A percentile compares a stretch with the other conserved stretches of the same genome.
phyloP scores from a whole-genome alignment of 2,888 invertebrate genomes.

The Lycophotia porphyrea region DNA sequence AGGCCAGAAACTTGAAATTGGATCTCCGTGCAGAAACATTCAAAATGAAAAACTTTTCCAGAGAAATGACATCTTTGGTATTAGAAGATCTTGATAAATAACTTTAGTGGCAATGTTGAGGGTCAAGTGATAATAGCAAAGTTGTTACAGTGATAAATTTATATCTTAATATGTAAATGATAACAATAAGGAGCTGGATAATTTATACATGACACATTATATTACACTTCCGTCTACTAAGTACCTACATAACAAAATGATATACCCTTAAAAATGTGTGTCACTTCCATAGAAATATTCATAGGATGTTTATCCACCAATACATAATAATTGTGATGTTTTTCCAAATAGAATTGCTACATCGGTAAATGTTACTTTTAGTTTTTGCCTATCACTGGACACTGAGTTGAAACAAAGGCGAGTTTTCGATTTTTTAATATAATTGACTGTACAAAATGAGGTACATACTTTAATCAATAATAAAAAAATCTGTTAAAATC shows the following conservation, averaged over 20 bases:
- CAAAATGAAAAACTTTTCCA: constrained; percentile 75
- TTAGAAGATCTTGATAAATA: constrained; percentile 74
- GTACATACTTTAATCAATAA: constrained; percentile 32
- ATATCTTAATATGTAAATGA: constrained; percentile 50
- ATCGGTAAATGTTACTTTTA: neutral
- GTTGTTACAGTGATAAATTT: constrained; percentile 51
- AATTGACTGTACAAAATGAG: constrained; percentile 43
- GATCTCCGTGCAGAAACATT: constrained; percentile 87
- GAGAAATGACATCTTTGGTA: constrained; percentile 80
- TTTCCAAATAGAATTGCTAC: neutral
- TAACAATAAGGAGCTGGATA: constrained; percentile 52
- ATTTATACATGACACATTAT: constrained; percentile 35
- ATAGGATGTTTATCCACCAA: constrained; percentile 15
- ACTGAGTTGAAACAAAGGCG: constrained; percentile 1
- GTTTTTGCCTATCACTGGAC: neutral
- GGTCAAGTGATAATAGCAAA: constrained; percentile 59
- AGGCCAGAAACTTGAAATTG: constrained; percentile 91
- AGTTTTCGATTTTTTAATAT: constrained; percentile 2
- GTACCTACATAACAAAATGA: constrained; percentile 30
- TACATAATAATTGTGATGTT: constrained; percentile 23
- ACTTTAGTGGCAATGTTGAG: constrained; percentile 44
- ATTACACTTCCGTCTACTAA: neutral
- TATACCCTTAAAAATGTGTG: neutral
- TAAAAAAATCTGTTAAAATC: constrained; percentile 45
- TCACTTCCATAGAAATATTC: constrained; percentile 10